These are phyloP conservation scores for Poeciliopsis prolifica DNA, from an alignment of 2,113 vertebrate species.

Conservation along the genomic window DNA sequence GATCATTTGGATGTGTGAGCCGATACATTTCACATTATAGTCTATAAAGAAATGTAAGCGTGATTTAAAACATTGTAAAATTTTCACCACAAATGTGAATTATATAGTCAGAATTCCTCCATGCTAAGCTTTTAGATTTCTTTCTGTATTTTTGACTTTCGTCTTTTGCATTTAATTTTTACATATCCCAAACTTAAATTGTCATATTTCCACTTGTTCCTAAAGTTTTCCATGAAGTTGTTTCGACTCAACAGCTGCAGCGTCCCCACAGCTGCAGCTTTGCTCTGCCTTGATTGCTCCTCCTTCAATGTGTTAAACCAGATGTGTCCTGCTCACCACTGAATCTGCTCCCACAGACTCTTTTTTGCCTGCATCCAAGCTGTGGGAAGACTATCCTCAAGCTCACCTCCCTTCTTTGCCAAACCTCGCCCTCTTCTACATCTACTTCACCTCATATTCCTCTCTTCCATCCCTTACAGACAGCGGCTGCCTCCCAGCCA, in stretches of 20 bases:
- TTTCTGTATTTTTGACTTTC: neutral
- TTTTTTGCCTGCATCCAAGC: slow-evolving; percentile 16
- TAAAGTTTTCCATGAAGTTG: neutral
- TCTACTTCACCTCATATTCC: slow-evolving; percentile 15
- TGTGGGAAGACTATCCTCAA: slow-evolving; percentile 11
- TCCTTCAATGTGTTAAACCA: slow-evolving; percentile 10
- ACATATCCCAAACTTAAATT: neutral
- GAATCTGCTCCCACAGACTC: slow-evolving; percentile 27
- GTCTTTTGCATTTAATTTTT: neutral
- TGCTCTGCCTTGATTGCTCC: slow-evolving; percentile 11
- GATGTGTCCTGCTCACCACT: slow-evolving; percentile 11
- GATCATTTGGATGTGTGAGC: neutral
- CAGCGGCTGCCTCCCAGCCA: slow-evolving; percentile 53
- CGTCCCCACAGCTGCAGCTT: slow-evolving; percentile 7
- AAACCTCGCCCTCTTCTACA: slow-evolving; percentile 18
- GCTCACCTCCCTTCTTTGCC: slow-evolving; percentile 8
- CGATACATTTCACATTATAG: neutral
- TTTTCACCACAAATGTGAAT: neutral
- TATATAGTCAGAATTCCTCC: too few species aligned
- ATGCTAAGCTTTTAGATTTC: neutral
- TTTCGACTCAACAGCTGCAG: slow-evolving; percentile 17
- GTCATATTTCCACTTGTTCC: neutral
- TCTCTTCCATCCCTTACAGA: slow-evolving; percentile 30
- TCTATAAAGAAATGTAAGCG: neutral
- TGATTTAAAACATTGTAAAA: neutral